Base-by-base conservation (phyloP, 2,113 vertebrate genomes). In the Vimba vimba region DNA sequence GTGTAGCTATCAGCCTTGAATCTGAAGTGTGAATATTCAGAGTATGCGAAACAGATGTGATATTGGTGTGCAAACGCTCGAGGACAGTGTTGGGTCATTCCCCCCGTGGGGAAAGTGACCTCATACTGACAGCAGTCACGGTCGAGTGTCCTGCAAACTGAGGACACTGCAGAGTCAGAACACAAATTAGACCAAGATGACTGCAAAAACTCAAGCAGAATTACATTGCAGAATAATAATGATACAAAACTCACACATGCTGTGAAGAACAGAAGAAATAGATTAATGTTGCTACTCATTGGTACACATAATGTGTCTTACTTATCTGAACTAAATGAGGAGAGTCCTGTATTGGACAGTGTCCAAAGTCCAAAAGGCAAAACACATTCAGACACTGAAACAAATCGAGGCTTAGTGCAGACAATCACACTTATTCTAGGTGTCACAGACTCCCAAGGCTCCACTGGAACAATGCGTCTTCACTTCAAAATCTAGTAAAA, bases 371-470 rank as follows among this genome's bases (percentile, higher is more conserved):
- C 59, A 76, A 47, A 33, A 71, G 52, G 75, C 50, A 76, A 75
- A 86, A 83, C 43, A 55, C 47, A 71, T 77, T 82, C 76, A 78
- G 68, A 83, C 36, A 78, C 80, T 59, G 55, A 47, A 45, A 82
- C 80, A 87, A 87, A 89, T 87, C 36, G 66, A 86, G 77, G 82
- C 81, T 79, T 69, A 85, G 62, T 81, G 62, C 27, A 85, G 86
- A 85, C 81, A 78, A 87, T 84, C 45, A 87, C 84, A 84, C 85
- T 59, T 86, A 88, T 86, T 86, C 79, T 69, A 83, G 86, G 82
- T 86, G 78, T 69, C 83, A 85, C 73, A 55, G 84, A 57, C 83
- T 68, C 47, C 77, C 50, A 76, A 76, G 84, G 47, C 50, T 79
- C 57, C 50, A 64, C 79, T 79, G 86, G 79, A 33, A 84, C 84